Evolutionary conservation across 2,888 invertebrate genomes (phyloP), one percentile per base, ranked within the genome.

Genomic region (Druceiella hillmani): DNA sequence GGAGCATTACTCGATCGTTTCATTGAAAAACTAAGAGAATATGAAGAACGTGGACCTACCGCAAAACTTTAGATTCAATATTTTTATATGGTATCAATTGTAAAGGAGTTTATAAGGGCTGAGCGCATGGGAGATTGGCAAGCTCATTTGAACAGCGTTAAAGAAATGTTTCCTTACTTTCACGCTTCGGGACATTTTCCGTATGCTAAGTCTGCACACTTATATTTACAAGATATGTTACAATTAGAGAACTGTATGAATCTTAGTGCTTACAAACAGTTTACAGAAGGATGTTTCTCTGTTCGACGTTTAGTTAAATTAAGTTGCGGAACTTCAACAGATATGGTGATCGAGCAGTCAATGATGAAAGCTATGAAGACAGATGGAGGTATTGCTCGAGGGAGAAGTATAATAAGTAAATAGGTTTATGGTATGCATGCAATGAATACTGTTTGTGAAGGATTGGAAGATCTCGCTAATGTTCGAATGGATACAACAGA

Each of bases 121-220:
- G 58, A 61, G 42, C 52, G 59, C 45, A 53, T 53, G 54, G 56
- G 57, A 24, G 55, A 60, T 53, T 61, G 58, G 55, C 28, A 55
- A 52, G 52, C 50, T 43, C 58, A 61, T 55, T 57, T 59, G 29
- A 50, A 53, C 29, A 31, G 50, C 40, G 47, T 58, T 13, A 46
- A 53, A 53, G 47, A 54, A 55, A 59, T 61, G 57, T 47, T 56
- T 27, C 58, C 59, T 50, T 60, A 54, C n/a, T n/a, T n/a, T n/a
- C n/a, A n/a, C n/a, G n/a, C n/a, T n/a, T n/a, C n/a, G n/a, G n/a
- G n/a, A n/a, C n/a, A n/a, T 47, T 56, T 52, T 14, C 33, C 45
- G 11, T 54, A 43, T 28, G 46, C 48, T 34, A 50, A 51, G 16
- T 50, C 49, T 44, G 47, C 45, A 17, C 56, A 57, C 40, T 33